These are phyloP conservation scores for Drosophila athabasca DNA, from an alignment of 1,140 invertebrate genomes.

Conservation along the genomic window DNA sequence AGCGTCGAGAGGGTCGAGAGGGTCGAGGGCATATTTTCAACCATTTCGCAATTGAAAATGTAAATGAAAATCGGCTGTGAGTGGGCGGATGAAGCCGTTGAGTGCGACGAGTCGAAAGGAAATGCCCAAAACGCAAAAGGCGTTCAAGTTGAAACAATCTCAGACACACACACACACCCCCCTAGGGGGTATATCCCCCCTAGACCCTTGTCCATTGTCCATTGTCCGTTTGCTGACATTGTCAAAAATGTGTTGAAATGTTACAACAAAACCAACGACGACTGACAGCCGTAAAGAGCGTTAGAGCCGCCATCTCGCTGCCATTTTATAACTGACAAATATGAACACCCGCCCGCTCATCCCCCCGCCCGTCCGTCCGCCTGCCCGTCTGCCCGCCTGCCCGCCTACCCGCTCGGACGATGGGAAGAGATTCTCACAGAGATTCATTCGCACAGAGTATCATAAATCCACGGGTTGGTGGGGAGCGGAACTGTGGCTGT, in stretches of 20 bases:
- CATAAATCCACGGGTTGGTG: slow-evolving; percentile 53
- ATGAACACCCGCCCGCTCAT: slow-evolving; percentile 8
- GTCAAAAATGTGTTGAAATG: slow-evolving; percentile 65
- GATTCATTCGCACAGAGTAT: slow-evolving; percentile 15
- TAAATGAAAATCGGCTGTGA: slow-evolving; percentile 20
- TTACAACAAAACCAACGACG: slow-evolving; percentile 51
- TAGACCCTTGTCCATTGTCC: background rate
- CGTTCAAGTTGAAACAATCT: slow-evolving; percentile 53
- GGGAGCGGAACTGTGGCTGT: too few relatives aligned
- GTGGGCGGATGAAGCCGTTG: slow-evolving; percentile 14
- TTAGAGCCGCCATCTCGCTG: slow-evolving; percentile 40
- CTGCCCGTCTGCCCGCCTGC: background rate
- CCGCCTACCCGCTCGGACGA: background rate
- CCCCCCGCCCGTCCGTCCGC: too few relatives aligned
- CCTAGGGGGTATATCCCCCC: background rate
- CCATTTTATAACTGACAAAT: slow-evolving; percentile 68
- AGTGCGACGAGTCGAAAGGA: slow-evolving; percentile 38
- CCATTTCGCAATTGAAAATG: slow-evolving; percentile 32
- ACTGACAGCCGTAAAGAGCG: slow-evolving; percentile 44
- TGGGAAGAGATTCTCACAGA: slow-evolving; percentile 50
- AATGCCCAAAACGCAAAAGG: slow-evolving; percentile 40
- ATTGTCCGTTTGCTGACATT: slow-evolving; percentile 50
- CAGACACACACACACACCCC: slow-evolving; percentile 10
- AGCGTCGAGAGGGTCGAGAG: background rate
- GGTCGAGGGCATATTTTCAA: slow-evolving; percentile 16